Base-by-base conservation (phyloP, 2,888 invertebrate genomes). In the Agriotes lineatus region DNA sequence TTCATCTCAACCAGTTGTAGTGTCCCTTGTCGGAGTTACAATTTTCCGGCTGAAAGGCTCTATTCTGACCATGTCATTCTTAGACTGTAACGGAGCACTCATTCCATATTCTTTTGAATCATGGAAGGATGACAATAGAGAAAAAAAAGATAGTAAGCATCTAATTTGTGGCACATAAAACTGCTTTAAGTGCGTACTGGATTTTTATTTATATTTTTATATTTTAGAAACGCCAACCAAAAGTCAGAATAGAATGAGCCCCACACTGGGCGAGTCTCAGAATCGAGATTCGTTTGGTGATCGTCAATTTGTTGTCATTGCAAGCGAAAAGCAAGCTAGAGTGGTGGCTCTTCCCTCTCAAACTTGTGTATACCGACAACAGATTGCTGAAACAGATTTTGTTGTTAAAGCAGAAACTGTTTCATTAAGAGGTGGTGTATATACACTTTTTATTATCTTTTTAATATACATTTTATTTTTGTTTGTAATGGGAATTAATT, bases 31-130 rank as follows among this genome's bases (percentile, higher is more conserved):
- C 93, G 99, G 98, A 82, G 97, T 97, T 78, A 96, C 96, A 78
- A 93, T 97, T 84, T 97, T 97, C 88, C 93, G 97, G 86, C 88
- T 99, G 85, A 97, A 96, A 87, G 99, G 98, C 79, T 92, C 96
- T 82, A 95, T 99, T 81, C 87, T 97, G 80, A 91, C 93, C 75
- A 94, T 98, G 91, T 95, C 96, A 74, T 99, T 99, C 87, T 88
- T 99, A 83, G 98, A 99, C 88, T 95, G 94, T 83, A 95, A 93
- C 82, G 98, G 98, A 81, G 91, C 94, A 81, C 89, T 98, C 77
- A 93, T 98, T 82, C 94, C 95, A 70, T 93, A 94, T 82, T 91
- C 95, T 44, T 95, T 91, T 81, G 97, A 97, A 85, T 90, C 93
- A 78, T 99, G 97, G 97, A 93, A 90, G 83, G 97, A 97, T 82